phyloP scores from a whole-genome alignment of 2,797 vertebrate genomes.

The Myotis pilosus region DNA sequence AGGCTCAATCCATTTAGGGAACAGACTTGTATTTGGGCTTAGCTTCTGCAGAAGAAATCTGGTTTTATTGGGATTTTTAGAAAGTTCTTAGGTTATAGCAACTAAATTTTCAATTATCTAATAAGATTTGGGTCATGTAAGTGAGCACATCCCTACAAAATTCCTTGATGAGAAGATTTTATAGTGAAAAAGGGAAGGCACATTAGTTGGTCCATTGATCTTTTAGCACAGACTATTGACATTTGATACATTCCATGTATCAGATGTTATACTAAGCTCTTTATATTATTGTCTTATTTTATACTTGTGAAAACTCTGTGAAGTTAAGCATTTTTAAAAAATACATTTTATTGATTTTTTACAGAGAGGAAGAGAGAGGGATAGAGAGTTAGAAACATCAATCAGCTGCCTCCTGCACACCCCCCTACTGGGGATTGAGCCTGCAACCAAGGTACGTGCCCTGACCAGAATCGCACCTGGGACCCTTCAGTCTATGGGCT shows the following conservation, averaged over 20 bases:
- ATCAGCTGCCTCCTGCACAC: too few relatives aligned
- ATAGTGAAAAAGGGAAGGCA: neutral
- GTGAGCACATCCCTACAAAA: neutral
- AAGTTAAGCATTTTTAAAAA: constrained; percentile 43
- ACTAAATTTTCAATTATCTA: neutral
- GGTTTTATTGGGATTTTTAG: neutral
- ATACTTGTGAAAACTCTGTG: neutral
- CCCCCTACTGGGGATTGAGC: too few relatives aligned
- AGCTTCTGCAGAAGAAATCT: neutral
- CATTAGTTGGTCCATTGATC: neutral
- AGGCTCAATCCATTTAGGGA: neutral
- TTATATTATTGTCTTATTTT: constrained; percentile 33
- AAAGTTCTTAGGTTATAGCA: constrained; percentile 8
- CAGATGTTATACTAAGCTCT: neutral
- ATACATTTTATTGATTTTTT: too few relatives aligned
- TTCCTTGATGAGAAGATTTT: constrained; percentile 20
- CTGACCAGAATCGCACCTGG: too few relatives aligned
- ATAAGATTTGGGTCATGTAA: neutral
- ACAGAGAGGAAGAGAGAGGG: too few relatives aligned
- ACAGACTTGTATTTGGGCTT: neutral
- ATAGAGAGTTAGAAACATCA: too few relatives aligned
- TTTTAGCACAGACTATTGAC: neutral
- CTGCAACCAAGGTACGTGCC: too few relatives aligned
- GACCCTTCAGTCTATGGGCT: too few relatives aligned
- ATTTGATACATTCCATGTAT: neutral